Evolutionary conservation across 2,888 invertebrate genomes (phyloP).

Genomic region (Heliothis peltigera): DNA sequence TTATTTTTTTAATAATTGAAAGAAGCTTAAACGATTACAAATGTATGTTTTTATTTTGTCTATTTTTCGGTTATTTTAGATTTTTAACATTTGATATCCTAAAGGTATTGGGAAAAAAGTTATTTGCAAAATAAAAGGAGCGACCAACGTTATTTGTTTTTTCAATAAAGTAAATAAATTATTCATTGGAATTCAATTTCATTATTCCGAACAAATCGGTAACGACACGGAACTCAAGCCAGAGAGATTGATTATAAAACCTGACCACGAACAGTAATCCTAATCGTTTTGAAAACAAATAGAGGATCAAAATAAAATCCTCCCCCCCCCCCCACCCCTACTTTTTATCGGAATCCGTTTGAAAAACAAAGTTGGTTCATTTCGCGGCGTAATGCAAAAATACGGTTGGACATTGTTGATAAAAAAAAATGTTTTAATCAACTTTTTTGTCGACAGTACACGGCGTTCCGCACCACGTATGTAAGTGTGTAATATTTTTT

Average conservation of each 20-base stretch:
- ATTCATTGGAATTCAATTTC: slow-evolving; percentile 15
- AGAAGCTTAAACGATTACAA: too few relatives aligned
- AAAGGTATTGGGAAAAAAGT: not conserved
- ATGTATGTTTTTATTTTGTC: too few relatives aligned
- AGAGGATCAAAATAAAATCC: slow-evolving; percentile 31
- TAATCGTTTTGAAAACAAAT: slow-evolving; percentile 39
- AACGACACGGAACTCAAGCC: slow-evolving; percentile 19
- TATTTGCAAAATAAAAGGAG: not conserved
- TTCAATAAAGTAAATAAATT: slow-evolving; percentile 3
- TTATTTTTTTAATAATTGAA: too few relatives aligned
- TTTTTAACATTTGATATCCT: too few relatives aligned
- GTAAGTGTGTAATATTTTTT: slow-evolving; percentile 34
- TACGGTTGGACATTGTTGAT: slow-evolving; percentile 15
- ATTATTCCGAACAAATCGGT: slow-evolving; percentile 25
- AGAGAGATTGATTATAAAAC: slow-evolving; percentile 43
- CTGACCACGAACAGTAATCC: slow-evolving; percentile 43
- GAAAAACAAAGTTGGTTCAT: slow-evolving; percentile 40
- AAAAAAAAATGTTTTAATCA: slow-evolving; percentile 48
- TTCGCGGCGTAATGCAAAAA: slow-evolving; percentile 36
- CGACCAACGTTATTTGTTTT: not conserved
- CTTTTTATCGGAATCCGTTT: slow-evolving; percentile 33
- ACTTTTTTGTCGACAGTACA: slow-evolving; percentile 36
- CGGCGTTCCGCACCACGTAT: slow-evolving; percentile 11
- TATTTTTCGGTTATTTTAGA: too few relatives aligned
- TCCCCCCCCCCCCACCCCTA: slow-evolving; percentile 8